Evolutionary conservation across 2,797 vertebrate species (phyloP), one percentile per base, ranked within the genome.

Genomic region (Pseudocheirus occidentalis): DNA sequence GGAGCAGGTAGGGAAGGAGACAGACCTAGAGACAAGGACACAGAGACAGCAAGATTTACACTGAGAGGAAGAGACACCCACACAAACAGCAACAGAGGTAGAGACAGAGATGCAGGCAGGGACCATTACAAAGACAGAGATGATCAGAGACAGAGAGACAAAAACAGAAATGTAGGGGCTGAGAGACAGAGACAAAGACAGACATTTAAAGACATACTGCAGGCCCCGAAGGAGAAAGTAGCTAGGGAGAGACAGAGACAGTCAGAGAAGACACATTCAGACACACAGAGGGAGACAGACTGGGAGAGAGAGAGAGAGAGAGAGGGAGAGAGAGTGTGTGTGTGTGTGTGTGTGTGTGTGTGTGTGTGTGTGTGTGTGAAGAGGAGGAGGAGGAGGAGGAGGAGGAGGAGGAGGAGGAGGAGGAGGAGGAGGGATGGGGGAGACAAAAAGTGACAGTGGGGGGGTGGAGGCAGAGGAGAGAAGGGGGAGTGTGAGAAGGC

Each of bases 371-470:
- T 52, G 66, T 55, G 34, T 90, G 93, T 73, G 66, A 40, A 40
- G 66, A 73, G 62, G 62, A 93, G 90, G 89, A 96, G 94, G 91
- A 94, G 50, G 31, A 66, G 52, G 14, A 94, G 50, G 59, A 93
- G 62, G 87, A 94, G 92, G 94, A 92, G 96, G 96, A 92, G 97
- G 93, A 90, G 93, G 96, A 66, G 66, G 90, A 94, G 93, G 94
- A 93, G 92, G 96, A 92, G 0, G 55, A 95, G 53, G 58, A 93
- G 81, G 66, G 95, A 94, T 92, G 92, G 94, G 93, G 96, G 96
- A 92, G 97, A 94, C 89, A 91, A 81, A 96, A 95, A 96, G 96
- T 95, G 95, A 92, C 92, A 96, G 93, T 90, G 93, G 95, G 87
- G 58, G 92, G 94, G 93, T 9, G 55, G 27, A 96, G 96, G 94